Evolutionary conservation across 1,140 invertebrate species (phyloP).

Genomic region (Drosophila kurseongensis): DNA sequence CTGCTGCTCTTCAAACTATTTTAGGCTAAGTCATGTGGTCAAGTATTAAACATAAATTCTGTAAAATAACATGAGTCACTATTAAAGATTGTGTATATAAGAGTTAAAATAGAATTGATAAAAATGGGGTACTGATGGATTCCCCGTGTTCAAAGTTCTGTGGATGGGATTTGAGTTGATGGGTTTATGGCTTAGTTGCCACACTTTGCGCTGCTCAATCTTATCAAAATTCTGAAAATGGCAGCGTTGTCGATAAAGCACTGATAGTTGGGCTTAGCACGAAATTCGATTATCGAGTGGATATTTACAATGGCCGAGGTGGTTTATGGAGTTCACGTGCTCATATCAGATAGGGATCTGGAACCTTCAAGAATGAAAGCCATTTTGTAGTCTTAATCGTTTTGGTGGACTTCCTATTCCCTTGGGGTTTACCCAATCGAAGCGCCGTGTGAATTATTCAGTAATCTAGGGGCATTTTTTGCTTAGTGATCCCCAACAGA

Average conservation of each 20-base stretch:
- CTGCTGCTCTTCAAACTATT: constrained; percentile 25
- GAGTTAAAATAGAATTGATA: not conserved
- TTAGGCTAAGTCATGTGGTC: constrained; percentile 26
- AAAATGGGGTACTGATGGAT: not conserved
- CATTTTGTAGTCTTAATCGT: not conserved
- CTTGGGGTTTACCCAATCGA: not conserved
- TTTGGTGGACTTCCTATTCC: not conserved
- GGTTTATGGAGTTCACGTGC: constrained; percentile 37
- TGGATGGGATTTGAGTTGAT: constrained; percentile 22
- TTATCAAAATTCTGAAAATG: constrained; percentile 34
- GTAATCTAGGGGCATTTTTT: not conserved
- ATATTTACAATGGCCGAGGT: constrained; percentile 25
- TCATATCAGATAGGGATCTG: not conserved
- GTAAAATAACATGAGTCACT: constrained; percentile 19
- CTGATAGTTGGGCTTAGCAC: constrained; percentile 25
- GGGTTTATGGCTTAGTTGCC: constrained; percentile 30
- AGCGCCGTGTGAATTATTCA: constrained; percentile 5
- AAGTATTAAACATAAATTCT: constrained; percentile 21
- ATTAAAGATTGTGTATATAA: not conserved
- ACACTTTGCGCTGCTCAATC: constrained; percentile 20
- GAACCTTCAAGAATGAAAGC: constrained; percentile 9
- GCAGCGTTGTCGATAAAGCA: constrained; percentile 10
- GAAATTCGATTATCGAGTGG: constrained; percentile 21
- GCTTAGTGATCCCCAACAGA: constrained; percentile 10
- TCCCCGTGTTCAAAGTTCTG: constrained; percentile 6